Conservation (phyloP, 2,113 vertebrate genomes). For the Symphodus melops region DNA sequence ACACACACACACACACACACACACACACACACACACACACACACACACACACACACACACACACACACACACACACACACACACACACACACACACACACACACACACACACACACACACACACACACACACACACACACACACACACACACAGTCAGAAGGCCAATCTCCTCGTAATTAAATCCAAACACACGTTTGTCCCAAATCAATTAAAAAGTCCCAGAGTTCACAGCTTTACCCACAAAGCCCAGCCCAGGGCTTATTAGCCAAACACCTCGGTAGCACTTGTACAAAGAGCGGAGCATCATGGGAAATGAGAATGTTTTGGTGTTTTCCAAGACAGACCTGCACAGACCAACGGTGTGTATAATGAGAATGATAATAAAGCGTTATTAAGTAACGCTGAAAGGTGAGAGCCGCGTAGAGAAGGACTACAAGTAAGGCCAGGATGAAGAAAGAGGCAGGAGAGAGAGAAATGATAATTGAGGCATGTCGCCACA, state of each 20-base stretch:
- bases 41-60: no score
- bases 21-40: no score
- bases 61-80: no score
- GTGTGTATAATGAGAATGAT: slow-evolving; percentile 41
- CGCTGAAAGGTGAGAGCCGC: not conserved
- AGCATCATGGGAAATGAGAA: slow-evolving; percentile 69
- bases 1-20: no score
- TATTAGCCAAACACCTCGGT: slow-evolving; percentile 67
- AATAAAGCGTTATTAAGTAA: slow-evolving; percentile 40
- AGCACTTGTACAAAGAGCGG: slow-evolving; percentile 33
- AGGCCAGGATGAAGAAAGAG: slow-evolving; percentile 30
- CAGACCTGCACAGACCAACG: slow-evolving; percentile 9
- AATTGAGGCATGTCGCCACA: slow-evolving; percentile 67
- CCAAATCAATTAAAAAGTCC: slow-evolving; percentile 76
- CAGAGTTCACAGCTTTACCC: slow-evolving; percentile 72
- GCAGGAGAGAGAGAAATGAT: slow-evolving; percentile 19
- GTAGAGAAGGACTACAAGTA: slow-evolving; percentile 40
- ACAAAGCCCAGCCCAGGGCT: slow-evolving; percentile 52
- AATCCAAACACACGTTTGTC: slow-evolving; percentile 62
- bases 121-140: not conserved
- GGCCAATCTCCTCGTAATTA: slow-evolving; percentile 61
- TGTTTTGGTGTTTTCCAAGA: slow-evolving; percentile 37
- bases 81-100: no score
- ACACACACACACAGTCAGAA: not conserved
- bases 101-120: no score